Evolutionary conservation across 2,888 invertebrate species (phyloP).

Genomic region (Periphyllus acericola): DNA sequence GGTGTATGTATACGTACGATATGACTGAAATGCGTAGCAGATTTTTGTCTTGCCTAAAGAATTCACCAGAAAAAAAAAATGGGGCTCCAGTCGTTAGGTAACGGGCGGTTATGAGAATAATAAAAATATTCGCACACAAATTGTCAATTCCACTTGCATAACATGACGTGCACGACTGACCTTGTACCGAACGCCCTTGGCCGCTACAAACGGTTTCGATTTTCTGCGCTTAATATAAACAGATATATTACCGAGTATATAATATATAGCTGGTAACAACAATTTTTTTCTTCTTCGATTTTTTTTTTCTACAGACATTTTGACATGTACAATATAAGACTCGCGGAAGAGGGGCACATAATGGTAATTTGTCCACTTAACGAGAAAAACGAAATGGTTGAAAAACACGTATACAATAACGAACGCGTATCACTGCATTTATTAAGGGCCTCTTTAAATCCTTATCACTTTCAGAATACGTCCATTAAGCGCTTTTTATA

Average conservation of each 20-base stretch:
- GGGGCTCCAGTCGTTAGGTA: conserved; percentile 1
- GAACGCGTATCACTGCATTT: neutral
- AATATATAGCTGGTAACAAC: neutral
- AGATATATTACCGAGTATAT: too few relatives aligned
- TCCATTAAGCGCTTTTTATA: neutral
- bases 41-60: neutral
- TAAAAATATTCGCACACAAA: neutral
- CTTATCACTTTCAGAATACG: conserved; percentile 2
- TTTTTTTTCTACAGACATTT: neutral
- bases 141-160: conserved; percentile 39
- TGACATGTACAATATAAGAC: neutral
- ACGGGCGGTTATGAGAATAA: conserved; percentile 14
- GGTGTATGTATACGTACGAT: neutral
- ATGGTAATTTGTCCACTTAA: neutral
- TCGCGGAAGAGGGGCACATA: neutral
- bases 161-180: conserved; percentile 32
- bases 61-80: neutral
- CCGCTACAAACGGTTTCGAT: conserved; percentile 30
- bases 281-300: neutral
- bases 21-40: conserved; percentile 20
- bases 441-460: neutral
- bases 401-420: neutral
- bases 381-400: neutral
- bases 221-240: conserved; percentile 19
- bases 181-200: conserved; percentile 52